Base-by-base conservation (phyloP, 1,140 invertebrate species). In the Cotesia glomerata region DNA sequence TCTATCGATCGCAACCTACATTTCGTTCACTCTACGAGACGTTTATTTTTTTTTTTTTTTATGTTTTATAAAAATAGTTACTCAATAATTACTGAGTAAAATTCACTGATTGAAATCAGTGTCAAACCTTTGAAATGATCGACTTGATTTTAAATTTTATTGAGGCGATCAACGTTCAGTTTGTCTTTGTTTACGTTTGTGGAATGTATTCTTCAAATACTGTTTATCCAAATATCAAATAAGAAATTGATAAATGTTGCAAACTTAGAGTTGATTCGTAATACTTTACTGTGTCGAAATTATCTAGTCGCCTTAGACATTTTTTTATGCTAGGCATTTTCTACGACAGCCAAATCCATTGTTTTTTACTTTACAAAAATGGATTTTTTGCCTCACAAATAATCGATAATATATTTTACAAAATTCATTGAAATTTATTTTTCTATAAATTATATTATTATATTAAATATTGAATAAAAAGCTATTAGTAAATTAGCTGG, bases 331-430 rank as follows among this genome's bases (percentile, higher is more conserved):
- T 45, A 45, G 72, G 69, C 63, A 69, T 74, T 75, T 79, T 78
- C 74, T 72, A 78, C 66, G 71, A 77, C 75, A 75, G 75, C 69
- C 74, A 36, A 69, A 59, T 62, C 34, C 39, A 39, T 32, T 64
- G 63, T 1, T 45, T 59, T 51, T 5, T 18, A 52, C 3, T 63
- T 71, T 34, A 45, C 2, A 9, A 45, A 45, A 39, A 39, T 63
- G 34, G 32, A 61, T 26, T 26, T 3, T 26, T 26, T 26, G 26
- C 26, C 26, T 26, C 26, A 26, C 26, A 26, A 26, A 26, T 26
- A 26, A 26, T 26, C 26, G 26, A 26, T 26, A 26, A 26, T 26
- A 26, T 26, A 2, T 26, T 26, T 26, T 2, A 26, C 2, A 26
- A 26, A 26, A 26, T 26, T 26, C 2, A 26, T 1, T 26, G 3